These are phyloP conservation scores for Melanotaenia nigrans DNA, from an alignment of 2,797 vertebrate genomes.

Conservation along the genomic window DNA sequence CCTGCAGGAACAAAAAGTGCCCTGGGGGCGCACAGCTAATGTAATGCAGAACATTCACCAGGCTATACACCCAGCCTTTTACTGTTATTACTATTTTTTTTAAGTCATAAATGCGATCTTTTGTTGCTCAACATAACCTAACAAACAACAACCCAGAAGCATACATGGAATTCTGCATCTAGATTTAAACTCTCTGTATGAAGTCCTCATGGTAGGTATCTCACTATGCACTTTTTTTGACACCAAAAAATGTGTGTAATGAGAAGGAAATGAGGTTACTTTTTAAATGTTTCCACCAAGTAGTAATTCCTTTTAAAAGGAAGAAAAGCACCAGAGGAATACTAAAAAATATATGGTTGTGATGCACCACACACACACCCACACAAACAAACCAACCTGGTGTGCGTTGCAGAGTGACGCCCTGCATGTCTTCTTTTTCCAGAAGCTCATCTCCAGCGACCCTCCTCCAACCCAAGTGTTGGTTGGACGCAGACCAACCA, in stretches of 20 bases:
- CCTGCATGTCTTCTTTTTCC: constrained; percentile 69
- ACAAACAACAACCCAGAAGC: neutral
- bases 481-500: constrained; percentile 84
- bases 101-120: neutral
- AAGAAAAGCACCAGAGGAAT: neutral
- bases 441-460: constrained; percentile 70
- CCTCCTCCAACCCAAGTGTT: constrained; percentile 81
- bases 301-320: neutral
- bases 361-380: constrained; percentile 27
- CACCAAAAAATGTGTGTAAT: constrained; percentile 22
- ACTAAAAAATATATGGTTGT: neutral
- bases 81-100: neutral
- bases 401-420: constrained; percentile 80
- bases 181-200: constrained; percentile 17
- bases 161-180: constrained; percentile 12
- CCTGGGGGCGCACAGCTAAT: constrained; percentile 75
- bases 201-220: constrained; percentile 27
- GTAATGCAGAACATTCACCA: constrained; percentile 27
- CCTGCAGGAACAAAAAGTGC: constrained; percentile 86
- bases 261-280: constrained; percentile 5
- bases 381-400: constrained; percentile 77
- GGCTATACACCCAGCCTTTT: neutral
- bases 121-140: neutral
- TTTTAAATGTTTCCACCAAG: neutral
- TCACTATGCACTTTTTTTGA: constrained; percentile 17